These are phyloP conservation scores for Ceyx margarethae DNA, from an alignment of 2,113 vertebrate genomes.

Conservation along the genomic window DNA sequence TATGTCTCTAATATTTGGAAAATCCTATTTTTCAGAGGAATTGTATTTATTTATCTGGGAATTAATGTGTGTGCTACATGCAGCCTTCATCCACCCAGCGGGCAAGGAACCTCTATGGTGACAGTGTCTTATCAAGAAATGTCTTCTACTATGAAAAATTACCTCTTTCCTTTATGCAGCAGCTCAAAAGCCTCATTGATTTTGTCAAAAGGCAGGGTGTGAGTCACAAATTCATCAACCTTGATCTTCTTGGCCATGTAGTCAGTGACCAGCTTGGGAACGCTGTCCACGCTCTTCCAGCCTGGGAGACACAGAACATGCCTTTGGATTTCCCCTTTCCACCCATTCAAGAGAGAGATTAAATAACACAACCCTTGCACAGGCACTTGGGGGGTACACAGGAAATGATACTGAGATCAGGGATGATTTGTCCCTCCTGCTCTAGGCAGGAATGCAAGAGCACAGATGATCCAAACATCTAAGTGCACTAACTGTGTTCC, in stretches of 20 bases:
- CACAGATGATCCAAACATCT: accelerated
- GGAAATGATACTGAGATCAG: neutral
- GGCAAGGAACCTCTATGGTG: neutral
- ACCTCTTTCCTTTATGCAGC: slow-evolving; percentile 81
- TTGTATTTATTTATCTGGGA: neutral
- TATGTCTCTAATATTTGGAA: neutral
- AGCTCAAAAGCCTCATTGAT: slow-evolving; percentile 82
- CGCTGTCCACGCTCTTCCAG: slow-evolving; percentile 80
- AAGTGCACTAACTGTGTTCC: neutral
- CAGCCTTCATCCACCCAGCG: neutral
- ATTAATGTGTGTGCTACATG: accelerated
- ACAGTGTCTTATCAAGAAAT: neutral
- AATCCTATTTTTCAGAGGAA: neutral
- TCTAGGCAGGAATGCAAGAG: neutral
- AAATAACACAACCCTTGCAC: neutral
- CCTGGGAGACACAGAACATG: slow-evolving; percentile 59
- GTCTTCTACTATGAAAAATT: neutral
- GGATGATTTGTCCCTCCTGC: neutral
- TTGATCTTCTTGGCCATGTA: slow-evolving; percentile 85
- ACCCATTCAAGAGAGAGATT: neutral
- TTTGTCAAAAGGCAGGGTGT: slow-evolving; percentile 74
- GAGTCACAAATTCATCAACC: slow-evolving; percentile 83
- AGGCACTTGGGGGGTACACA: neutral
- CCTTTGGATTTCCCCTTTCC: neutral
- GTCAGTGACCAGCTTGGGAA: slow-evolving; percentile 80